Base-by-base conservation (phyloP, 2,888 invertebrate genomes). In the Plutella xylostella region DNA sequence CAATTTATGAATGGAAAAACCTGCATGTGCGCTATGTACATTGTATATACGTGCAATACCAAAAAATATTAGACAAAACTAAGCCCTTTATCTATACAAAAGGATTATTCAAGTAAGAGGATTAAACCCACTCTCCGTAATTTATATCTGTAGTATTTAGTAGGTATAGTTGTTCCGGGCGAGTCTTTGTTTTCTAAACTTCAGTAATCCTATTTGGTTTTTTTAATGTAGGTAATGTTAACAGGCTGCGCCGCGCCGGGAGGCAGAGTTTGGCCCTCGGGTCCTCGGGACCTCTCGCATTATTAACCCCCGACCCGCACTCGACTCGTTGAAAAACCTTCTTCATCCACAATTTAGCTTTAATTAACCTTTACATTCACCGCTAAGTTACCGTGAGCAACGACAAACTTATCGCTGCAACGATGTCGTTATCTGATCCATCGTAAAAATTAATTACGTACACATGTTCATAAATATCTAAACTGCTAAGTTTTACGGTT, bases 391-490 rank as follows among this genome's bases (percentile, higher is more conserved):
- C 56, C 58, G 63, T 60, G 63, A 63, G 58, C 42, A 61, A 67
- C 68, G 75, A 72, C 75, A 70, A 68, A 65, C 75, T 73, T 76
- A 75, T 72, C 77, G 72, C 69, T 72, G 72, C 66, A 70, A 61
- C 69, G 71, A 64, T 63, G 62, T 65, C 63, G 70, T 72, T 79
- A 82, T 80, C 80, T 69, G 80, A 80, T 78, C 72, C 72, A 67
- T 74, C 75, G 76, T 80, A 79, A 82, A 82, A 77, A 80, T 79
- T 82, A 80, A 80, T 82, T 82, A 77, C 76, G 65, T 78, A 80
- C 80, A 80, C 73, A 78, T 80, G 80, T 80, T 79, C 75, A 74
- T 77, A 79, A 78, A 79, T 76, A 78, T 80, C 77, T 75, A 70
- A 77, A 72, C 73, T 74, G 74, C 66, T 73, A 70, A 72, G 75